Evolutionary conservation across 1,140 invertebrate species (phyloP).

Genomic region (Ditylenchus dipsaci): DNA sequence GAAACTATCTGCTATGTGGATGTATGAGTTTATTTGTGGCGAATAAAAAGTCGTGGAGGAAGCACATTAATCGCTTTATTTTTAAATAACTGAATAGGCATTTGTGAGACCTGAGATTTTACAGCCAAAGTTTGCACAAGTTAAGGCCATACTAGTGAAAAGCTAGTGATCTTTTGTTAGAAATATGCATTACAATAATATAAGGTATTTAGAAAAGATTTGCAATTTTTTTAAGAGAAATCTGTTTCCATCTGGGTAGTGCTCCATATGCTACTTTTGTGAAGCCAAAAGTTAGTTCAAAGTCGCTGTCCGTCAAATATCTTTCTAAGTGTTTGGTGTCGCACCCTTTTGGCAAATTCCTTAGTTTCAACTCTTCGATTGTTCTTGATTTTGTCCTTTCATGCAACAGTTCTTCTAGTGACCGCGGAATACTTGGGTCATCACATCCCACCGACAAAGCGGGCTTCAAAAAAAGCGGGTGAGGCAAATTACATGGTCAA

Average conservation of each 20-base stretch:
- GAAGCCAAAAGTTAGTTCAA: conserved; percentile 8
- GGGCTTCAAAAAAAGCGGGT: conserved; percentile 4
- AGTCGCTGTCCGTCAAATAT: conserved; percentile 15
- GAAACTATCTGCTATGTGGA: too few species aligned
- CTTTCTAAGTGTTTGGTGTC: conserved; percentile 22
- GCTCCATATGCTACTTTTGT: conserved; percentile 14
- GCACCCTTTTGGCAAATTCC: conserved; percentile 19
- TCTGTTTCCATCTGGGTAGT: conserved; percentile 20
- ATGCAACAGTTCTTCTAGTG: conserved; percentile 3
- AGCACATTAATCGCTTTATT: too few species aligned
- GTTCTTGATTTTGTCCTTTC: conserved; percentile 20
- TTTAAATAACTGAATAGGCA: too few species aligned
- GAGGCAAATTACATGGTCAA: not conserved
- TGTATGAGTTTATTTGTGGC: too few species aligned
- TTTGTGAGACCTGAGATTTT: too few species aligned
- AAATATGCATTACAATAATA: too few species aligned
- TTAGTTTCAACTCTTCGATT: conserved; percentile 13
- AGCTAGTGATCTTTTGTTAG: too few species aligned
- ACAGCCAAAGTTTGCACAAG: too few species aligned
- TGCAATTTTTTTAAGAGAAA: conserved; percentile 14
- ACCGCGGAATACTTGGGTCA: not conserved
- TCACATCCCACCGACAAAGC: not conserved
- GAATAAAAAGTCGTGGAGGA: too few species aligned
- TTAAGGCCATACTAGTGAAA: too few species aligned
- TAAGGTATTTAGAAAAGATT: conserved; percentile 12